phyloP scores from a whole-genome alignment of 2,797 vertebrate species.

The Aplochiton taeniatus region DNA sequence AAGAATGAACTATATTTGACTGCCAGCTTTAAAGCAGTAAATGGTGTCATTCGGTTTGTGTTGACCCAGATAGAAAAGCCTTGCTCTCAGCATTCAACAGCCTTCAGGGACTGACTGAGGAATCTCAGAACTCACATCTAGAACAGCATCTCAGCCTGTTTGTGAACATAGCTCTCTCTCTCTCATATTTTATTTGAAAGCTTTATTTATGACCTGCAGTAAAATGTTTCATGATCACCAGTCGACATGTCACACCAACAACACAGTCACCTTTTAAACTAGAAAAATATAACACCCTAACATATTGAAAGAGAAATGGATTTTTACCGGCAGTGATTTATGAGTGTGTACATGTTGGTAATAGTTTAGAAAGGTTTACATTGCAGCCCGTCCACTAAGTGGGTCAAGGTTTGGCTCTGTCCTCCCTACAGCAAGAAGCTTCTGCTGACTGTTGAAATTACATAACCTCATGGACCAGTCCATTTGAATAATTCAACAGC shows the following conservation, averaged over 20 bases:
- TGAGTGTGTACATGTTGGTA: background rate
- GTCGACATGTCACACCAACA: background rate
- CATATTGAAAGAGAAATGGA: too few relatives aligned
- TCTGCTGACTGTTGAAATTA: conserved; percentile 57
- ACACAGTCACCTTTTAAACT: too few relatives aligned
- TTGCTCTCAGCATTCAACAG: conserved; percentile 34
- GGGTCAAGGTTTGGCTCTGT: conserved; percentile 47
- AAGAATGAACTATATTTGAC: background rate
- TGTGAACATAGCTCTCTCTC: background rate
- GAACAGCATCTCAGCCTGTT: conserved; percentile 8
- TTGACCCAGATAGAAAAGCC: conserved; percentile 44
- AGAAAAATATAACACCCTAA: too few relatives aligned
- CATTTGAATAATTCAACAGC: conserved; percentile 67
- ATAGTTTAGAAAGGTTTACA: conserved; percentile 7
- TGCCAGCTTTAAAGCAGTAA: conserved; percentile 43
- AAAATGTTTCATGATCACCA: background rate
- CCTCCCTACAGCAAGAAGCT: conserved; percentile 44
- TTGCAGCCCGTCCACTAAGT: conserved; percentile 29
- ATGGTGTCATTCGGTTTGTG: conserved; percentile 24
- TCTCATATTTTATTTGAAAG: background rate
- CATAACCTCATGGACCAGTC: conserved; percentile 56
- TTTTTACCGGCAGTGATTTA: too few relatives aligned
- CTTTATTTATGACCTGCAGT: background rate
- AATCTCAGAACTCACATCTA: conserved; percentile 26
- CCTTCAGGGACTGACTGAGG: conserved; percentile 23